A percentile compares a stretch with the other conserved stretches of the same genome.
phyloP scores from a whole-genome alignment of 2,888 invertebrate species.

The Plagodis pulveraria region DNA sequence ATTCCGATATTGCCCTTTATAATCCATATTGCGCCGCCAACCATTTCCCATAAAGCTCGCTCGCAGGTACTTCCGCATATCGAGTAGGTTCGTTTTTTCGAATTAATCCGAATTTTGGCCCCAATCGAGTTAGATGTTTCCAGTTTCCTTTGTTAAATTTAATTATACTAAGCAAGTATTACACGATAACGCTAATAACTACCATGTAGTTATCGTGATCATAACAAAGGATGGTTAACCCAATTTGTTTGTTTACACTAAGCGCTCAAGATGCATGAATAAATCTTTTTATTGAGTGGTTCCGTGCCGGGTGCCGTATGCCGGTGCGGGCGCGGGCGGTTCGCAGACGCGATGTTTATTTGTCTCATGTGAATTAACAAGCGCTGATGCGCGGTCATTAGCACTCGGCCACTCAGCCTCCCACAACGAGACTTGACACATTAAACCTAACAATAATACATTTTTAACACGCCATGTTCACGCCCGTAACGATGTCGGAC shows the following conservation, averaged over 20 bases:
- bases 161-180: background rate
- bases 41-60: conserved; percentile 12
- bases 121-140: conserved; percentile 4
- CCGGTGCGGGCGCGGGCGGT: conserved; percentile 6
- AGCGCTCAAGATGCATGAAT: conserved; percentile 31
- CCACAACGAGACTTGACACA: conserved; percentile 55
- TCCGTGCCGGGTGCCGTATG: conserved; percentile 2
- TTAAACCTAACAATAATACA: conserved; percentile 34
- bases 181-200: conserved; percentile 5
- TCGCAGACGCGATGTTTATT: conserved; percentile 38
- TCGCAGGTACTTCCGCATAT: conserved; percentile 8
- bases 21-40: conserved; percentile 9
- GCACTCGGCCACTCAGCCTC: conserved; percentile 56
- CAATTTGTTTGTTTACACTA: conserved; percentile 27
- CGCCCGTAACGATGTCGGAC: conserved; percentile 30
- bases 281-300: conserved; percentile 21
- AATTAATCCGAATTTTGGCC: background rate
- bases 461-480: conserved; percentile 31
- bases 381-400: conserved; percentile 61
- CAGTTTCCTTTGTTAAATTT: conserved; percentile 3
- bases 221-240: conserved; percentile 25
- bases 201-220: conserved; percentile 21
- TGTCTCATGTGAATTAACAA: conserved; percentile 39
- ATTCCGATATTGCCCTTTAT: conserved; percentile 11
- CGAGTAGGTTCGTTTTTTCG: conserved; percentile 6